phyloP scores from a whole-genome alignment of 2,797 vertebrate genomes.

The Leptatherina wallacei region DNA sequence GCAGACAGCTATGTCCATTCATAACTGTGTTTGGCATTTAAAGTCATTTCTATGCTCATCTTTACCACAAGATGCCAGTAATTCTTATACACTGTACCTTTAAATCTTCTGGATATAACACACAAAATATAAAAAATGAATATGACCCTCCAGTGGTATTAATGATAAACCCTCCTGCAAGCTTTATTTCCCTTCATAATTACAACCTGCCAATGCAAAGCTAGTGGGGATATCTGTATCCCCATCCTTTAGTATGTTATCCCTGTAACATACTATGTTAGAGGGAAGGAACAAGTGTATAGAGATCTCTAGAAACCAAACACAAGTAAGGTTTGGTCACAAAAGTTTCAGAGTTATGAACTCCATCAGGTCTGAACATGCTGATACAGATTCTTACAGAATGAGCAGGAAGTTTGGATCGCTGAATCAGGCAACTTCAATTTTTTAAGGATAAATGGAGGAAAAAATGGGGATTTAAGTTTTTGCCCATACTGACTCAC shows the following conservation, averaged over 20 bases:
- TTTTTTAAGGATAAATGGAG: neutral
- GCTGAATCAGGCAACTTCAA: neutral
- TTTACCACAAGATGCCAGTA: no score
- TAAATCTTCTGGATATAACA: no score
- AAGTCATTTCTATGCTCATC: no score
- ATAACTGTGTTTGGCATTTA: no score
- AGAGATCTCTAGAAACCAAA: neutral
- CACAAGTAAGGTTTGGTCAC: neutral
- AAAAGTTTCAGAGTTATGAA: neutral
- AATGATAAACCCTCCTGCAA: no score
- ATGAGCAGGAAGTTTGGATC: neutral
- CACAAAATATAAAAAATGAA: no score
- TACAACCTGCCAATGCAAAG: neutral
- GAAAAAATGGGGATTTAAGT: neutral
- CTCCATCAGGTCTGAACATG: neutral
- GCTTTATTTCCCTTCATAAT: no score
- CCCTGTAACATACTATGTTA: neutral
- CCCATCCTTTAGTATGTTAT: no score
- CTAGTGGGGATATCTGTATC: neutral
- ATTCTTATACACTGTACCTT: no score
- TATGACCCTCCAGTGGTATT: no score
- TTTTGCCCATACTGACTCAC: neutral
- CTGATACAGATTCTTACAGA: neutral
- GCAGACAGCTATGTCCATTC: no score
- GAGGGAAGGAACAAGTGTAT: no score